phyloP scores from a whole-genome alignment of 2,113 vertebrate species.

The Neodontobutis hainanensis region DNA sequence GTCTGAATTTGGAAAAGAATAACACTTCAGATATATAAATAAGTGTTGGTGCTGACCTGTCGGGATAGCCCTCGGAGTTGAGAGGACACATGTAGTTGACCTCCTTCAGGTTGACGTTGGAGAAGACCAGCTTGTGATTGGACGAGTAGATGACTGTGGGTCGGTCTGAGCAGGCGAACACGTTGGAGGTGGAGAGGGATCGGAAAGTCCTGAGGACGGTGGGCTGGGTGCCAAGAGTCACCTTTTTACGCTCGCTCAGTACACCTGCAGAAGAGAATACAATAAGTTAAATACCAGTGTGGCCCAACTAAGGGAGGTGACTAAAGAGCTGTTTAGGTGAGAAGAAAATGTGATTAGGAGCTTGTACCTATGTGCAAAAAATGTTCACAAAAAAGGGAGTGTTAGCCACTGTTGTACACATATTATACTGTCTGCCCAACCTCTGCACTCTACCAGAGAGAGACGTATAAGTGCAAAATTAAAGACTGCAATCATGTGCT shows the following conservation, averaged over 20 bases:
- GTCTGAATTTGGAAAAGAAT: no score
- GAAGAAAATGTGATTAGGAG: not conserved
- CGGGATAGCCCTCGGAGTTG: constrained; percentile 97
- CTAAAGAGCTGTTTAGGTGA: not conserved
- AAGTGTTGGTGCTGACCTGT: constrained; percentile 82
- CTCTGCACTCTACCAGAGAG: not conserved
- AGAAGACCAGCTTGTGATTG: constrained; percentile 99
- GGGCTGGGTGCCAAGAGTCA: constrained; percentile 96
- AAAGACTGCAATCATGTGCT: constrained; percentile 25
- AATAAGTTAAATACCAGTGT: not conserved
- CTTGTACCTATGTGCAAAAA: not conserved
- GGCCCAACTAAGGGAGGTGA: not conserved
- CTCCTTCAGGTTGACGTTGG: constrained; percentile 99
- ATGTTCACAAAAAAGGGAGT: no score
- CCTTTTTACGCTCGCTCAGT: constrained; percentile 95
- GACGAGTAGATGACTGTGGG: constrained; percentile 99
- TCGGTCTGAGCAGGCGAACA: constrained; percentile 97
- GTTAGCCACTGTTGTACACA: no score
- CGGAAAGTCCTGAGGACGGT: constrained; percentile 95
- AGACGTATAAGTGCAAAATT: constrained; percentile 3
- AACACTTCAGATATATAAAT: no score
- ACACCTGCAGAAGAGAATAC: constrained; percentile 76
- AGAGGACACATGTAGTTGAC: constrained; percentile 99
- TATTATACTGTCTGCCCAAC: not conserved
- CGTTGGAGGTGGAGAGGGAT: constrained; percentile 96